These are phyloP conservation scores for Lepus oiostolus DNA, from an alignment of 2,797 vertebrate genomes.

Conservation along the genomic window DNA sequence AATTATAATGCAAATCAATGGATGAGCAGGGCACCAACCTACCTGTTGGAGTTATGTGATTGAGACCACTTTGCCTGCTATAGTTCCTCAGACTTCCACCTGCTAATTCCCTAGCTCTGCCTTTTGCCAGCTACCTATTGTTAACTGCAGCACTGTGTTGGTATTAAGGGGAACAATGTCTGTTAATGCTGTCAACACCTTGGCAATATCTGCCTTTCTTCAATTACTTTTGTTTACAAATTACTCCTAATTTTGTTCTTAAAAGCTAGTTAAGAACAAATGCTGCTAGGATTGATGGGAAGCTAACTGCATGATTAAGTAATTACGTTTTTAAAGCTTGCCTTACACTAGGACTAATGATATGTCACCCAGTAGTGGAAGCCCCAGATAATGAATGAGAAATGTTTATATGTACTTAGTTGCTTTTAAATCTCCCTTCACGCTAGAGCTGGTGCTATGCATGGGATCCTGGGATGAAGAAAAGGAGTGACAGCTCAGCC, in stretches of 20 bases:
- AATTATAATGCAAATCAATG: not conserved
- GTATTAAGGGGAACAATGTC: slow-evolving; percentile 83
- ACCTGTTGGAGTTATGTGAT: not conserved
- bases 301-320: slow-evolving; percentile 91
- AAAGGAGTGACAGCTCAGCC: slow-evolving; percentile 76
- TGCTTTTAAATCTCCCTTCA: slow-evolving; percentile 86
- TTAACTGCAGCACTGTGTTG: slow-evolving; percentile 46
- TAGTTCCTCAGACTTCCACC: not conserved
- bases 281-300: slow-evolving; percentile 90
- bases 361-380: slow-evolving; percentile 88
- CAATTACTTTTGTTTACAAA: slow-evolving; percentile 92
- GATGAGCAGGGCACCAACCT: not conserved
- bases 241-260: slow-evolving; percentile 91
- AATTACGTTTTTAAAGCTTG: slow-evolving; percentile 91
- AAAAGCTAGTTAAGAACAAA: slow-evolving; percentile 91
- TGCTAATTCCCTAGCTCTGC: not conserved
- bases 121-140: slow-evolving; percentile 73
- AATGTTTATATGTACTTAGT: slow-evolving; percentile 87
- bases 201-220: slow-evolving; percentile 89
- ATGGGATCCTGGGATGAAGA: slow-evolving; percentile 68
- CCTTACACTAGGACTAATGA: slow-evolving; percentile 89
- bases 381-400: slow-evolving; percentile 89
- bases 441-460: slow-evolving; percentile 71
- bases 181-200: slow-evolving; percentile 89
- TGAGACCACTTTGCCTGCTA: not conserved